A percentile compares a stretch with the other conserved stretches of the same genome.
Conservation (phyloP, 2,888 invertebrate species). For the Hirudinaria manillensis region DNA sequence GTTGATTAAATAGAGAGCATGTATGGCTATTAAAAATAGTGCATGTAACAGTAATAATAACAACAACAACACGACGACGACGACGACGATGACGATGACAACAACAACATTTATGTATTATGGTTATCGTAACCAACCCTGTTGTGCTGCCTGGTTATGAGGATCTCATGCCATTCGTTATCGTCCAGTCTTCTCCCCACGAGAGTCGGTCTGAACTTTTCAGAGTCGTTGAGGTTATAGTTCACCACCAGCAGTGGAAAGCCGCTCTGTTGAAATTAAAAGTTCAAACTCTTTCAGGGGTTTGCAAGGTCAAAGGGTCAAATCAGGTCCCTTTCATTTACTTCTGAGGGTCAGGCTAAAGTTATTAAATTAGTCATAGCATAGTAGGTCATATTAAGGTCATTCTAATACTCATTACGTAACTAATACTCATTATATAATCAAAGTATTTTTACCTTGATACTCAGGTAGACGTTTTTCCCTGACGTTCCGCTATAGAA, state of each 20-base stretch:
- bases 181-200: slow-evolving; percentile 10
- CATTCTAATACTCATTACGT: no score
- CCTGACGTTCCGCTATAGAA: slow-evolving; percentile 45
- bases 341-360: no score
- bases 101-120: background rate
- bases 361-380: background rate
- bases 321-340: no score
- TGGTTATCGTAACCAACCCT: slow-evolving; percentile 9
- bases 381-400: background rate
- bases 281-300: no score
- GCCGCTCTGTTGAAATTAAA: slow-evolving; percentile 20
- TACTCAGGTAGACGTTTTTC: slow-evolving; percentile 43
- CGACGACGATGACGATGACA: no score
- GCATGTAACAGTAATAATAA: no score
- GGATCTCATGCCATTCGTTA: slow-evolving; percentile 30
- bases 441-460: slow-evolving; percentile 43
- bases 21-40: slow-evolving; percentile 20
- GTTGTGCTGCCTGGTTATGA: slow-evolving; percentile 22
- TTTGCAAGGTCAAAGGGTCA: no score
- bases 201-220: slow-evolving; percentile 30
- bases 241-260: slow-evolving; percentile 25
- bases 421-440: background rate
- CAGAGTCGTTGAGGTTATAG: slow-evolving; percentile 17
- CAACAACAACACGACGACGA: no score
- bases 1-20: background rate